Evolutionary conservation across 1,140 invertebrate species (phyloP), one percentile per base, ranked within the genome.

Genomic region (Scylla paramamosain): DNA sequence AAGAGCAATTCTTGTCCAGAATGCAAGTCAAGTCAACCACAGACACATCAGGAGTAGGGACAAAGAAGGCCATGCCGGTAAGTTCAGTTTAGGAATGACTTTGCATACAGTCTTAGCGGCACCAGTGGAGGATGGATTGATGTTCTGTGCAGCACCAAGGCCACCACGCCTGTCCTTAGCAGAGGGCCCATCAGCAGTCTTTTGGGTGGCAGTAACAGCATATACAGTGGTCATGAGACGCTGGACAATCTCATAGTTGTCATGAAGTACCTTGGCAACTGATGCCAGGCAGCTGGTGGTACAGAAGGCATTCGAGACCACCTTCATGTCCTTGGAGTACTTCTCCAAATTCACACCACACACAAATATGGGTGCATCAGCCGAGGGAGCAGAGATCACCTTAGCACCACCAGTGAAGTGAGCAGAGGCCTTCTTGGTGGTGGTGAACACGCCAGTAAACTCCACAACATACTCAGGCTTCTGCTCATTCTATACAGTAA

Each of bases 191-290:
- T 99, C 99, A 59, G 99, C 99, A 94, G 99, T 99, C 97, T 99
- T 99, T 97, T 99, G 99, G 28, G 99, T 99, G 95, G 99, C 99
- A 92, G 99, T 99, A 83, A 98, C 98, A 20, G 99, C 99, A 97
- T 99, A 99, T 4, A 99, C 98, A 89, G 99, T 99, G 84, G 99
- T 99, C 99, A 99, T 99, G 32, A 99, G 97, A 97, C 99, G 99
- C 97, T 99, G 99, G 95, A 98, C 97, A 97, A 99, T 99, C 96
- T 98, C 98, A 97, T 99, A 99, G 96, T 99, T 99, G 96, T 99
- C 99, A 96, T 99, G 97, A 96, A 99, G 98, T 89, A 99, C 99
- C 97, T 99, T 99, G 96, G 99, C 99, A 31, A 99, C 97, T 52
- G 99, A 99, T 96, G 99, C 99, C 94, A 99, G 97, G 97, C 99